A percentile compares a stretch with the other conserved stretches of the same genome.
These are phyloP conservation scores for Geotrupes spiniger DNA, from an alignment of 2,888 invertebrate genomes.

Conservation along the genomic window DNA sequence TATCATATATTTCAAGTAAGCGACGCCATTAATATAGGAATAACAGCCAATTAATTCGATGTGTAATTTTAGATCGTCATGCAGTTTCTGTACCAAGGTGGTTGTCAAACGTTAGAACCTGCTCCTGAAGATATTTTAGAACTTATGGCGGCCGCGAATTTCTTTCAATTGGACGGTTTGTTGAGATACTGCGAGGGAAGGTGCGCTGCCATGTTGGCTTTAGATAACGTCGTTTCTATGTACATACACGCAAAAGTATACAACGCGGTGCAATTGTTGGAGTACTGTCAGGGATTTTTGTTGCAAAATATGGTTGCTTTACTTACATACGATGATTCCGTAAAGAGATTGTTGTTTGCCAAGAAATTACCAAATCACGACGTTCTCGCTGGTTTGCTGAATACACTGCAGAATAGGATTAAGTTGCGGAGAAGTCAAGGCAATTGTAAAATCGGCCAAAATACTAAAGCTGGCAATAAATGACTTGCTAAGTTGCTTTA, in stretches of 20 bases:
- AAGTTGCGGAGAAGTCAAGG: slow-evolving; percentile 57
- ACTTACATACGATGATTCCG: slow-evolving; percentile 86
- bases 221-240: slow-evolving; percentile 88
- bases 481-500: background rate
- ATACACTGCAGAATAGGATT: slow-evolving; percentile 78
- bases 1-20: slow-evolving; percentile 88
- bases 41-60: background rate
- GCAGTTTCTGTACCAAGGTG: slow-evolving; percentile 90
- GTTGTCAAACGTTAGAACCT: slow-evolving; percentile 74
- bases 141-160: slow-evolving; percentile 87
- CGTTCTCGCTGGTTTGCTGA: slow-evolving; percentile 76
- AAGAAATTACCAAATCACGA: slow-evolving; percentile 89
- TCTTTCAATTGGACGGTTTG: slow-evolving; percentile 84
- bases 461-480: slow-evolving; percentile 5
- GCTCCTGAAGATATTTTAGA: slow-evolving; percentile 80
- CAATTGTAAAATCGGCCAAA: slow-evolving; percentile 17
- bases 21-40: too few species aligned
- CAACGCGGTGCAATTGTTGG: slow-evolving; percentile 79
- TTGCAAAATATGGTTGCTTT: slow-evolving; percentile 94
- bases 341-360: slow-evolving; percentile 81
- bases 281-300: slow-evolving; percentile 87
- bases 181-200: slow-evolving; percentile 82
- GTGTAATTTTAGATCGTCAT: slow-evolving; percentile 70
- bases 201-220: slow-evolving; percentile 78
- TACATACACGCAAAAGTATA: slow-evolving; percentile 94